Conservation (phyloP, 2,797 vertebrate genomes). For the Glossophaga mutica region DNA sequence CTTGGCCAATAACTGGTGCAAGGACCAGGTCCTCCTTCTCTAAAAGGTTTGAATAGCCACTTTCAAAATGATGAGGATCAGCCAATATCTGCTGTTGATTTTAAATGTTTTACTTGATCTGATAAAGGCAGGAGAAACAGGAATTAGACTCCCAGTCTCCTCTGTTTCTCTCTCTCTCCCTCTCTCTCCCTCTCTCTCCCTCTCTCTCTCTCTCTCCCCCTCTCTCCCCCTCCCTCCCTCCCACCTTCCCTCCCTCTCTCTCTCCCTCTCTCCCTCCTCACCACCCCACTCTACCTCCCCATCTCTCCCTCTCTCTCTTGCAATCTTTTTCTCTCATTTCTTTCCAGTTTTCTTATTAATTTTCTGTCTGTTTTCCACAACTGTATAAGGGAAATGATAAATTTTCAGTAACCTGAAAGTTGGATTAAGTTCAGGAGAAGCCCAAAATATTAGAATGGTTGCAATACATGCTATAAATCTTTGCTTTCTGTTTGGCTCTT, state of each 20-base stretch:
- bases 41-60: slow-evolving; percentile 44
- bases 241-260: background rate
- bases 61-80: slow-evolving; percentile 49
- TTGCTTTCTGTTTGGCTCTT: background rate
- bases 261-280: background rate
- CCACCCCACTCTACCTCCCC: too few relatives aligned
- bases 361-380: slow-evolving; percentile 35
- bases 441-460: background rate
- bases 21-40: background rate
- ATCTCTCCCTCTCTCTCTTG: too few relatives aligned
- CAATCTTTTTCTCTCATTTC: background rate
- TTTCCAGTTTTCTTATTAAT: slow-evolving; percentile 32
- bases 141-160: background rate
- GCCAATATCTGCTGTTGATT: slow-evolving; percentile 39
- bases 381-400: slow-evolving; percentile 41
- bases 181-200: background rate
- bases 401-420: slow-evolving; percentile 44
- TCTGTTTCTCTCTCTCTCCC: background rate
- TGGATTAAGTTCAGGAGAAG: slow-evolving; percentile 48
- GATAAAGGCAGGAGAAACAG: slow-evolving; percentile 41
- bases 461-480: background rate
- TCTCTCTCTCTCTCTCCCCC: too few relatives aligned
- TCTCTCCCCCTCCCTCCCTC: too few relatives aligned
- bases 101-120: slow-evolving; percentile 53
- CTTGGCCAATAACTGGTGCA: slow-evolving; percentile 4